These are phyloP conservation scores for Andrena haemorrhoa DNA, from an alignment of 2,888 invertebrate species.

Conservation along the genomic window DNA sequence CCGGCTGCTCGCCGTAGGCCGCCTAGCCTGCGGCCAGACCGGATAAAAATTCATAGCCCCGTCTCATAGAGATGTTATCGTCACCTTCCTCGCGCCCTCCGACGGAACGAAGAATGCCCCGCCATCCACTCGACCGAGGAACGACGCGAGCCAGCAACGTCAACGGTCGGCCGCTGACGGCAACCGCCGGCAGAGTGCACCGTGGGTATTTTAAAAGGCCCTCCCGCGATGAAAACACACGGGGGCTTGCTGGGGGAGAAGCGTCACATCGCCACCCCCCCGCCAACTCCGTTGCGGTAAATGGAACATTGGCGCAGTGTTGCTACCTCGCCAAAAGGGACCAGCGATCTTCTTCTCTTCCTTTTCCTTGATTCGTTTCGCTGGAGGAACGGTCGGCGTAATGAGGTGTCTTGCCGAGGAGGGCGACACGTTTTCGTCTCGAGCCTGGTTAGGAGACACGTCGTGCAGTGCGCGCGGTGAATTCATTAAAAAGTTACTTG, in stretches of 20 bases:
- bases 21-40: constrained; percentile 51
- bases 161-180: constrained; percentile 31
- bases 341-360: not conserved
- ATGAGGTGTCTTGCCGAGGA: not conserved
- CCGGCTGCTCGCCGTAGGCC: constrained; percentile 46
- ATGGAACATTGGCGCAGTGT: not conserved
- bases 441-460: not conserved
- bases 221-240: constrained; percentile 40
- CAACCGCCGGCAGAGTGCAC: constrained; percentile 16
- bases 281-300: constrained; percentile 13
- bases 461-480: no score
- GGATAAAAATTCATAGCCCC: constrained; percentile 73
- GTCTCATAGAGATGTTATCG: constrained; percentile 71
- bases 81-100: constrained; percentile 57
- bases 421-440: not conserved
- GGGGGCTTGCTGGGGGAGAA: not conserved
- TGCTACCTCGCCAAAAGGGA: not conserved
- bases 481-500: no score
- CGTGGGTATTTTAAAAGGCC: constrained; percentile 29
- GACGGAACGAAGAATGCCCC: constrained; percentile 64
- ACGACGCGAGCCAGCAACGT: constrained; percentile 40
- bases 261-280: not conserved
- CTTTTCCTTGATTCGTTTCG: not conserved
- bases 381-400: not conserved
- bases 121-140: constrained; percentile 49